These are phyloP conservation scores for Zophobas morio DNA, from an alignment of 1,140 invertebrate genomes.

Conservation along the genomic window DNA sequence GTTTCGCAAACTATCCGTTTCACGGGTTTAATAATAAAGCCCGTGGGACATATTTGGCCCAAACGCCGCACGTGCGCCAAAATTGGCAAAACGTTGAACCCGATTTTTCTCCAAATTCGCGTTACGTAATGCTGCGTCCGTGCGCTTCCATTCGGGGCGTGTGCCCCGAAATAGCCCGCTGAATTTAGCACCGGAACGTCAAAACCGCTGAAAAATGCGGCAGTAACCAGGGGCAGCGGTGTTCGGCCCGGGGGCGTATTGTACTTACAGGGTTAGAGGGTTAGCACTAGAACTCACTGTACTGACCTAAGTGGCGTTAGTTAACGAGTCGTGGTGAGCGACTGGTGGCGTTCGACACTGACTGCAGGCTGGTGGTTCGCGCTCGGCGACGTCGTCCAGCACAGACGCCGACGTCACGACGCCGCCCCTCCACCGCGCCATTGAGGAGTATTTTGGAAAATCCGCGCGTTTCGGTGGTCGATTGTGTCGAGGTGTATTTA, in stretches of 20 bases:
- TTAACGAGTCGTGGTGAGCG: slow-evolving; percentile 63
- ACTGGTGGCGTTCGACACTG: slow-evolving; percentile 63
- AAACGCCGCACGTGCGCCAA: background rate
- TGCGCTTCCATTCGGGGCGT: background rate
- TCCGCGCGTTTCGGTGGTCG: slow-evolving; percentile 33
- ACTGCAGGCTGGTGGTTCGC: slow-evolving; percentile 58
- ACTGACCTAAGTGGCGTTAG: slow-evolving; percentile 64
- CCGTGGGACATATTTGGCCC: background rate
- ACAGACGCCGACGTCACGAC: slow-evolving; percentile 49
- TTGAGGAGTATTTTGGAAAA: slow-evolving; percentile 48
- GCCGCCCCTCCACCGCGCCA: slow-evolving; percentile 43
- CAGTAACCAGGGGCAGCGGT: too few relatives aligned
- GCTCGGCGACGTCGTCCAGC: slow-evolving; percentile 56
- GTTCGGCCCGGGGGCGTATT: background rate
- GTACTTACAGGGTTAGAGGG: background rate
- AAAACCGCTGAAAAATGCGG: background rate
- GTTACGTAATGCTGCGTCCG: slow-evolving; percentile 3
- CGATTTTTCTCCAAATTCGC: background rate
- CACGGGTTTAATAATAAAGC: slow-evolving; percentile 32
- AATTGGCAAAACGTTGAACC: slow-evolving; percentile 2
- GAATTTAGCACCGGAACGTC: slow-evolving; percentile 7
- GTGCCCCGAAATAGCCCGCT: slow-evolving; percentile 42
- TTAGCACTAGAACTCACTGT: slow-evolving; percentile 44
- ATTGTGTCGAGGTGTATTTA: slow-evolving; percentile 45
- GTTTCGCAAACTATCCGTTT: slow-evolving; percentile 38